Base-by-base conservation (phyloP, 2,797 vertebrate species). In the Gadopsis marmoratus region DNA sequence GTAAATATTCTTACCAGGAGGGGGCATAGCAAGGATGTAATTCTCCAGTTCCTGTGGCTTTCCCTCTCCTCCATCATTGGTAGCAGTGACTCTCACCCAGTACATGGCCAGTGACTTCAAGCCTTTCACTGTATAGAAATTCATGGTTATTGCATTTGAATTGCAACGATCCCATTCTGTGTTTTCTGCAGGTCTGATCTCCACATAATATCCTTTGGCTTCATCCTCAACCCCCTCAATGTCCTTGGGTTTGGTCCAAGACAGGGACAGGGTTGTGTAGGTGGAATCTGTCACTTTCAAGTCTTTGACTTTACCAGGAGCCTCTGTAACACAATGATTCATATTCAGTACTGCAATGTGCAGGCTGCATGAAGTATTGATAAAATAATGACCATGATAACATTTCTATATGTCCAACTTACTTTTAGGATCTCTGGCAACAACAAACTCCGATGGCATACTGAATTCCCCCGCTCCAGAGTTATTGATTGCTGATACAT, bases 381-480 rank as follows among this genome's bases (percentile, higher is more conserved):
- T 19, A 16, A 66, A 74, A 63, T 48, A 59, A 55, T 29, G 7
- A 43, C 4, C 78, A 14, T 76, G 21, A 64, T 39, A 56, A 59
- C 50, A 37, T 69, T 66, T 61, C 0, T 33, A 67, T 55, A 65
- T 62, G 53, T 82, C 43, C 48, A 93, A 93, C 97, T 92, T 94
- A 99, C 98, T 95, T 76, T 92, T 95, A 71, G 97, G 95, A 69
- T 98, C 97, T 85, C 82, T 91, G 9, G 96, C 96, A 88, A 95
- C 96, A 78, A 95, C 92, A 3, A 96, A 94, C 55, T 97, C 95
- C 0, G 97, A 98, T 0, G 97, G 92, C 4, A 84, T 59, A 16
- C 98, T 98, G 70, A 94, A 92, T 84, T 97, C 96, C 60, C 97
- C 97, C 0, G 87, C 66, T 58, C 98, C 98, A 0, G 97, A 96